Evolutionary conservation across 1,140 invertebrate species (phyloP).

Genomic region (Drosophila navojoa): DNA sequence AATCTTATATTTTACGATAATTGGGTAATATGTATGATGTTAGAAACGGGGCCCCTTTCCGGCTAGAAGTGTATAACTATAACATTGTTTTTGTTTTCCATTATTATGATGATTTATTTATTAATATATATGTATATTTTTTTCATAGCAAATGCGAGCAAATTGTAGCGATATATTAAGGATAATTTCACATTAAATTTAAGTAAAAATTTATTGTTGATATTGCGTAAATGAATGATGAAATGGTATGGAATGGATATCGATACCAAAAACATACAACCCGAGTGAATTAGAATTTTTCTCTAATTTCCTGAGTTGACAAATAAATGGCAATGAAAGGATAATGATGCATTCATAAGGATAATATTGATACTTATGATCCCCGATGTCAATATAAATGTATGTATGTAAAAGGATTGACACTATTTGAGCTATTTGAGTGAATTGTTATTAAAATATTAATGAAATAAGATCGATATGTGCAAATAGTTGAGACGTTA

Average conservation of each 20-base stretch:
- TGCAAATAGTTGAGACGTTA: slow-evolving; percentile 65
- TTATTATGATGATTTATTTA: background rate
- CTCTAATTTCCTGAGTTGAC: slow-evolving; percentile 75
- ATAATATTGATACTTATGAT: slow-evolving; percentile 60
- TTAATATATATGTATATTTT: slow-evolving; percentile 6
- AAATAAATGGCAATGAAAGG: slow-evolving; percentile 47
- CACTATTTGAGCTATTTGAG: slow-evolving; percentile 80
- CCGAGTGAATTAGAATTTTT: slow-evolving; percentile 78
- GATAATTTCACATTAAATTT: slow-evolving; percentile 76
- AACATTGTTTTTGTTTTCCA: slow-evolving; percentile 4
- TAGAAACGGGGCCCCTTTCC: slow-evolving; percentile 29
- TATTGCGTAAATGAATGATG: slow-evolving; percentile 62
- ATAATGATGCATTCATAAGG: slow-evolving; percentile 41
- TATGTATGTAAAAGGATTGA: slow-evolving; percentile 59
- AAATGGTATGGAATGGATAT: slow-evolving; percentile 19
- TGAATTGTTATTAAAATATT: slow-evolving; percentile 82
- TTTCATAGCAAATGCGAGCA: slow-evolving; percentile 76
- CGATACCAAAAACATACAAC: slow-evolving; percentile 21
- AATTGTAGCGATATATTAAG: slow-evolving; percentile 78
- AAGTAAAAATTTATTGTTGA: slow-evolving; percentile 81
- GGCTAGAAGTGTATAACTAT: slow-evolving; percentile 36
- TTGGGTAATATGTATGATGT: slow-evolving; percentile 43
- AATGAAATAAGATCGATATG: slow-evolving; percentile 66
- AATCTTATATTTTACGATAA: slow-evolving; percentile 74
- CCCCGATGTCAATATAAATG: slow-evolving; percentile 70